phyloP scores from a whole-genome alignment of 1,140 invertebrate species.

The Dryas iulia region DNA sequence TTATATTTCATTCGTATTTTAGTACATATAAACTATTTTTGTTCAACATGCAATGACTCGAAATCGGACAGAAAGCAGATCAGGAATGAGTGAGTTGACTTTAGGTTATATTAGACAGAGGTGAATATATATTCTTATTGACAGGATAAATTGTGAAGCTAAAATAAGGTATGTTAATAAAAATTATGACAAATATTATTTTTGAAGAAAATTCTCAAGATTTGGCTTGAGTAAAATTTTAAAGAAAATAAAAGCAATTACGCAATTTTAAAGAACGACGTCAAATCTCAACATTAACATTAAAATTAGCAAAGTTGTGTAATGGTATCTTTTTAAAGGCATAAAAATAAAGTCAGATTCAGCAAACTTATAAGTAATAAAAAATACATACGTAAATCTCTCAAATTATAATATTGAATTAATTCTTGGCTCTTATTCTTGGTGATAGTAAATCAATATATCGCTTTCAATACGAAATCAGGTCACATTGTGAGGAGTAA shows the following conservation, averaged over 20 bases:
- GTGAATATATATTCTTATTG: neutral
- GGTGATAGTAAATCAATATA: constrained; percentile 17
- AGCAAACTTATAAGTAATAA: no score
- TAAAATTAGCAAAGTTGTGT: no score
- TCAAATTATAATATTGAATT: neutral
- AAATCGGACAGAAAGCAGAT: no score
- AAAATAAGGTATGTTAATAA: neutral
- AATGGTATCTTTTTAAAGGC: no score
- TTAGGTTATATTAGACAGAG: no score
- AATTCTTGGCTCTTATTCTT: constrained; percentile 23
- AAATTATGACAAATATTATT: neutral
- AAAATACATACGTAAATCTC: neutral
- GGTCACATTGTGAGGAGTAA: constrained; percentile 12
- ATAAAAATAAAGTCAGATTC: no score
- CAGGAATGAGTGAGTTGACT: no score
- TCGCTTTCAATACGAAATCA: constrained; percentile 18
- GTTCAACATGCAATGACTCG: no score
- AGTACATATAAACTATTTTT: no score
- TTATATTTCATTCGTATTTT: no score
- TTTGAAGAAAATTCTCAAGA: neutral
- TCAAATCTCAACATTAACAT: neutral
- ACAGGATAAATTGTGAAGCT: no score
- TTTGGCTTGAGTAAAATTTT: neutral
- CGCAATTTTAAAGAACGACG: neutral
- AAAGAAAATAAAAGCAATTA: neutral